A percentile compares a stretch with the other conserved stretches of the same genome.
Conservation (phyloP, 2,888 invertebrate species). For the Galerucella nymphaeae region DNA sequence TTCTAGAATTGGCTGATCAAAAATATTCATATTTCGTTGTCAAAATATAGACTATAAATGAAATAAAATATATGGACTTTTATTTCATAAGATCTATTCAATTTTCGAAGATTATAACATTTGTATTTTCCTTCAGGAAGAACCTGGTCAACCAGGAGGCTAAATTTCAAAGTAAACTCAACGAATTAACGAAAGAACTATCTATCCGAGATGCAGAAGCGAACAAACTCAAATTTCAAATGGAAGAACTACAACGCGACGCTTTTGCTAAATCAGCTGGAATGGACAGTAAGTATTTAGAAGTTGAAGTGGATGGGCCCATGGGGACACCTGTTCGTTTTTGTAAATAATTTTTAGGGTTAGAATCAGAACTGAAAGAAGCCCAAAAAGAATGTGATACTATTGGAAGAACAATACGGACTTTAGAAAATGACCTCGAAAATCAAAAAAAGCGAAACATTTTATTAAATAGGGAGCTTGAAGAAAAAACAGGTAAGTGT, state of each 20-base stretch:
- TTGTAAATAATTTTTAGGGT: slow-evolving; percentile 62
- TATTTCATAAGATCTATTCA: too few species aligned
- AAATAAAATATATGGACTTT: not conserved
- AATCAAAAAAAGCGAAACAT: slow-evolving; percentile 71
- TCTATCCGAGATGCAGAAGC: slow-evolving; percentile 70
- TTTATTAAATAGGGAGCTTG: slow-evolving; percentile 70
- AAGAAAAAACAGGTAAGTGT: slow-evolving; percentile 69
- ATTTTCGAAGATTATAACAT: not conserved
- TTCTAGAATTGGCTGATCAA: too few species aligned
- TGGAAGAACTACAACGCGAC: slow-evolving; percentile 71
- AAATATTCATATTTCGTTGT: too few species aligned
- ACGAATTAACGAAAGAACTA: slow-evolving; percentile 70
- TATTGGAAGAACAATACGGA: slow-evolving; percentile 70
- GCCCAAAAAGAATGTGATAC: slow-evolving; percentile 76
- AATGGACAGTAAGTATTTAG: slow-evolving; percentile 70
- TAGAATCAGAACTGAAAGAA: slow-evolving; percentile 74
- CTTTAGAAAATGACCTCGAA: slow-evolving; percentile 72
- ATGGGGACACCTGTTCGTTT: too few species aligned
- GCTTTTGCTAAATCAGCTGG: slow-evolving; percentile 72
- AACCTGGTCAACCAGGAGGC: slow-evolving; percentile 72
- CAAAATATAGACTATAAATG: too few species aligned
- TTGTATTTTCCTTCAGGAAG: slow-evolving; percentile 66
- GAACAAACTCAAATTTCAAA: slow-evolving; percentile 68
- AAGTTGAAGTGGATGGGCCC: too few species aligned
- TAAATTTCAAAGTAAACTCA: slow-evolving; percentile 71